Base-by-base conservation (phyloP, 2,113 vertebrate species). In the Proterorhinus semilunaris region DNA sequence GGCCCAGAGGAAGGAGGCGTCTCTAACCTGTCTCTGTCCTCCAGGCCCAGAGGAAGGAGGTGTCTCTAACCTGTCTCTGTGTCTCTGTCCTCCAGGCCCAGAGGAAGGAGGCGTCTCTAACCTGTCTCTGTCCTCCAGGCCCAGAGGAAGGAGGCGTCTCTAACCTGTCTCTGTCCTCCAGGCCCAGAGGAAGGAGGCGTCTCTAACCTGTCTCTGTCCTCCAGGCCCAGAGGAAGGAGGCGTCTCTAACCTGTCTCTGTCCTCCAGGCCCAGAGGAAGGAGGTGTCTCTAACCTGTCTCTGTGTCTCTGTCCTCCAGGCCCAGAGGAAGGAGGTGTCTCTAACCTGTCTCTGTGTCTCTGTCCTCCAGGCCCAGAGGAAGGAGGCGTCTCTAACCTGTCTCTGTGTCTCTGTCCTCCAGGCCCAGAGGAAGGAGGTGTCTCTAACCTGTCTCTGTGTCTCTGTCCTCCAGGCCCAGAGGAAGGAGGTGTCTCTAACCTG, bases 81-180 rank as follows among this genome's bases (percentile, higher is more conserved):
- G 21, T 21, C 51, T 17, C 6, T 16, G 15, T 52, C 15, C 50
- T 8, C 27, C 27, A 36, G 27, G 27, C 27, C 27, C 27, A 36
- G 27, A 36, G 27, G 27, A 36, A 36, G 27, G 27, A 36, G 27
- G 27, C 50, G 13, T 52, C 50, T n/a, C n/a, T 52, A 7, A 7
- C 50, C 1, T 52, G 6, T 52, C 13, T 57, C 54, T 53, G 16
- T 8, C 50, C 8, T 5, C 1, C 11, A 6, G 21, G 7, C 11
- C 42, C 27, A 47, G 10, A 94, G 95, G 79, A 99, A 97, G 84
- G 97, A 99, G 69, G 95, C 96, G 70, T 99, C 21, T 21, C 53
- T 36, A 58, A 58, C 21, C 10, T 6, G 15, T 62, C 13, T 16
- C 42, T 43, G 43, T 16, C 15, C 50, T 8, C 27, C 27, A 36